phyloP scores from a whole-genome alignment of 1,140 invertebrate species.

The Euborellia annulipes region DNA sequence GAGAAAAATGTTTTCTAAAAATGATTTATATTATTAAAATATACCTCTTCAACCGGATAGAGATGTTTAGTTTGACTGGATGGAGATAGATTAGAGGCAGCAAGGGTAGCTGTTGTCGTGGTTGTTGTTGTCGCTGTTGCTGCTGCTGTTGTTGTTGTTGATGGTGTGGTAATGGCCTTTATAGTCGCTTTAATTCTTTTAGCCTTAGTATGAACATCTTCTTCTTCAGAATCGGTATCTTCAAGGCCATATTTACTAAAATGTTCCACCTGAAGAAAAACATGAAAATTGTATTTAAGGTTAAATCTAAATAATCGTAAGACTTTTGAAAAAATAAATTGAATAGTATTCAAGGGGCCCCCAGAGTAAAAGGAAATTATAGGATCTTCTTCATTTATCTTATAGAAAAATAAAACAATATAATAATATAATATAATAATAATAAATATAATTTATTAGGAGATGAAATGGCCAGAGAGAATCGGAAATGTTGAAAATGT shows the following conservation, averaged over 20 bases:
- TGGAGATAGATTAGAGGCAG: no score
- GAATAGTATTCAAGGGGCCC: background rate
- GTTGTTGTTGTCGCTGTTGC: background rate
- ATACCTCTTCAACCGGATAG: no score
- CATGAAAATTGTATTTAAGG: no score
- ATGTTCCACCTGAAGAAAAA: constrained; percentile 65
- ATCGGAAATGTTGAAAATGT: background rate
- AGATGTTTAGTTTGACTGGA: no score
- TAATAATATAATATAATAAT: background rate
- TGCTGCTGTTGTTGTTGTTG: background rate
- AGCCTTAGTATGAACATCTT: constrained; percentile 22
- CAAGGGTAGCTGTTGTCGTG: no score
- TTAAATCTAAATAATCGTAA: no score
- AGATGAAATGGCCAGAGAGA: background rate
- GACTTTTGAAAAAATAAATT: no score
- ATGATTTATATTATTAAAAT: no score
- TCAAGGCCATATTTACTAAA: constrained; percentile 93
- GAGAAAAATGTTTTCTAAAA: no score
- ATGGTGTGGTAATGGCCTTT: background rate
- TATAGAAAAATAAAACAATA: background rate
- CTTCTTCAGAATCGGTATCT: constrained; percentile 77
- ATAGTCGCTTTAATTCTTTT: constrained; percentile 24
- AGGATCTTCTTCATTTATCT: background rate
- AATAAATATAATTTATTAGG: background rate
- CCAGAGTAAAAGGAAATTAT: background rate